Percentiles rank a stretch among this genome's conserved stretches.
Conservation (phyloP, 2,113 vertebrate genomes). For the Passerina amoena region DNA sequence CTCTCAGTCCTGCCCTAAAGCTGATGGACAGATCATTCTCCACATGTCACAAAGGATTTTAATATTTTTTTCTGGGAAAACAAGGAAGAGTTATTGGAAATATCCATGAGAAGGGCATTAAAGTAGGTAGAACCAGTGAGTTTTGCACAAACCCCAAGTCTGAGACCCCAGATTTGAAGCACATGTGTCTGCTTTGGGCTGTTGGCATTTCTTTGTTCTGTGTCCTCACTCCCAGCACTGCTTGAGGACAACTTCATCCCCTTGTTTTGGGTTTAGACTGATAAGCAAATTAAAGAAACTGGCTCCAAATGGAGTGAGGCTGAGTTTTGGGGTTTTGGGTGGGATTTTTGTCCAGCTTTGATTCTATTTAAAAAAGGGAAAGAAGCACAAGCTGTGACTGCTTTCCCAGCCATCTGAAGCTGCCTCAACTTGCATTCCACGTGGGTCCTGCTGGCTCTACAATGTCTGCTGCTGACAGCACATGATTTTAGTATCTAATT, state of each 20-base stretch:
- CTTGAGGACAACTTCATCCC: background rate
- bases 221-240: background rate
- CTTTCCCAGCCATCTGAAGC: background rate
- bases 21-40: background rate
- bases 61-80: background rate
- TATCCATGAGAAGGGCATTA: background rate
- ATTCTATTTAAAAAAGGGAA: background rate
- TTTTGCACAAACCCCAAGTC: background rate
- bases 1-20: background rate
- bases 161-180: background rate
- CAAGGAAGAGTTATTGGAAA: background rate
- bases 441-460: background rate
- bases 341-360: background rate
- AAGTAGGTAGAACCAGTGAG: background rate
- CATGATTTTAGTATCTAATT: constrained; percentile 42
- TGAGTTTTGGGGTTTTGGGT: background rate
- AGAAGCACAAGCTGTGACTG: background rate
- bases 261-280: background rate
- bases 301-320: background rate
- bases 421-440: background rate
- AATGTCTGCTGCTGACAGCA: background rate
- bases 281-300: background rate
- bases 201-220: background rate
- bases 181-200: background rate
- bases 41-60: background rate